Conservation (phyloP, 2,113 vertebrate genomes). For the Semicossyphus pulcher region DNA sequence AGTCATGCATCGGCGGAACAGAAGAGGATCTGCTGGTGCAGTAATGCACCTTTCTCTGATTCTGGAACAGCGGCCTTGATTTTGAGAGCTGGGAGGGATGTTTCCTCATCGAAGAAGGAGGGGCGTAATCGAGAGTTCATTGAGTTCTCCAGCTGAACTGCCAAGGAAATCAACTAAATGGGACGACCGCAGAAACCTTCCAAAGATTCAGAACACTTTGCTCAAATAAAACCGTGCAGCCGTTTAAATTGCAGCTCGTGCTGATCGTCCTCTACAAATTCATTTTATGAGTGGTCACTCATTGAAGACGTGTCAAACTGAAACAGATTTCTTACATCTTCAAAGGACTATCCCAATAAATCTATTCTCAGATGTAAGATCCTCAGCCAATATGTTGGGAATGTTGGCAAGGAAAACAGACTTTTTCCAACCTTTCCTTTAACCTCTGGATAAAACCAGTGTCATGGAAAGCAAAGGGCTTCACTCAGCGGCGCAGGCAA, state of each 20-base stretch:
- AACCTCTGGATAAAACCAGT: conserved; percentile 33
- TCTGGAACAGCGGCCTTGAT: conserved; percentile 50
- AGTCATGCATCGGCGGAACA: conserved; percentile 7
- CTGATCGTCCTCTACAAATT: neutral
- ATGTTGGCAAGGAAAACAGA: conserved; percentile 35
- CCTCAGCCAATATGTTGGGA: conserved; percentile 36
- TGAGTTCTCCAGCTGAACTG: conserved; percentile 61
- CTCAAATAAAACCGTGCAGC: conserved; percentile 46
- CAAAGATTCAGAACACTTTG: conserved; percentile 50
- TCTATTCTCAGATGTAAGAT: conserved; percentile 50
- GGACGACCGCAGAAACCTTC: conserved; percentile 56
- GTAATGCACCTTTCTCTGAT: conserved; percentile 49
- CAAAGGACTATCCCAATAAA: conserved; percentile 35
- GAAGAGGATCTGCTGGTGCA: conserved; percentile 5
- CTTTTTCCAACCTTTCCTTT: conserved; percentile 34
- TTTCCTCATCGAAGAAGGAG: conserved; percentile 44
- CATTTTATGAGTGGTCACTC: conserved; percentile 37
- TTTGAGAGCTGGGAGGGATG: conserved; percentile 44
- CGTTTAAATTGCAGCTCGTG: conserved; percentile 36
- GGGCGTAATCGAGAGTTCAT: conserved; percentile 59
- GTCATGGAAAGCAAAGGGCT: conserved; percentile 43
- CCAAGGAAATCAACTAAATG: conserved; percentile 65
- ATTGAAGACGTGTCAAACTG: conserved; percentile 30
- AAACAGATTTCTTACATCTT: conserved; percentile 36
- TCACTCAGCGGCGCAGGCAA: conserved; percentile 11